Evolutionary conservation across 2,888 invertebrate genomes (phyloP).

Genomic region (Idaea aversata): DNA sequence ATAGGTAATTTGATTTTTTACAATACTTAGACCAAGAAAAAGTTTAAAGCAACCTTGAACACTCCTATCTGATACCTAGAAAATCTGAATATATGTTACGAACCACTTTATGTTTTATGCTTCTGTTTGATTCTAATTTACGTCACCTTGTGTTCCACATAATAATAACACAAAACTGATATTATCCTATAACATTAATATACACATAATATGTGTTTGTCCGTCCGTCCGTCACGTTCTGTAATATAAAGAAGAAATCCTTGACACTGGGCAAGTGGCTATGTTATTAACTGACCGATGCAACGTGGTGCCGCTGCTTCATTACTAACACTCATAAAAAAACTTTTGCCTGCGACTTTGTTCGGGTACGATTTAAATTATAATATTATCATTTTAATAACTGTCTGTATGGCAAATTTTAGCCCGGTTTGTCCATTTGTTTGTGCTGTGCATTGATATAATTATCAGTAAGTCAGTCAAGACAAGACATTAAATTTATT

Average conservation of each 20-base stretch:
- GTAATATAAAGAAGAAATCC: constrained; percentile 54
- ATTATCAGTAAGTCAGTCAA: too few relatives aligned
- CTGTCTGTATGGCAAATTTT: too few relatives aligned
- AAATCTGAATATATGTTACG: not conserved
- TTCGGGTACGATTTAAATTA: too few relatives aligned
- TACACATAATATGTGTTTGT: constrained; percentile 10
- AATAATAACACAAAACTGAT: not conserved
- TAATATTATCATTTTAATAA: too few relatives aligned
- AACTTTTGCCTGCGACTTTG: not conserved
- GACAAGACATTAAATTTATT: too few relatives aligned
- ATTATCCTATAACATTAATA: not conserved
- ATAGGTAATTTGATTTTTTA: not conserved
- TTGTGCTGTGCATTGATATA: too few relatives aligned
- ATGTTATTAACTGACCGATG: not conserved
- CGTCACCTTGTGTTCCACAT: not conserved
- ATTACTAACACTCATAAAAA: not conserved
- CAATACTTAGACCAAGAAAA: not conserved
- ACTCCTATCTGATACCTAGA: not conserved
- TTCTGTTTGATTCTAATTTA: not conserved
- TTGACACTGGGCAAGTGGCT: constrained; percentile 55
- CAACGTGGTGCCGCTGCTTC: not conserved
- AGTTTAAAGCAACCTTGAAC: not conserved
- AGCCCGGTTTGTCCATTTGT: too few relatives aligned
- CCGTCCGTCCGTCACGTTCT: constrained; percentile 19
- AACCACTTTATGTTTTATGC: not conserved